Conservation (phyloP, 2,797 vertebrate genomes). For the Leptodactylus fallax region DNA sequence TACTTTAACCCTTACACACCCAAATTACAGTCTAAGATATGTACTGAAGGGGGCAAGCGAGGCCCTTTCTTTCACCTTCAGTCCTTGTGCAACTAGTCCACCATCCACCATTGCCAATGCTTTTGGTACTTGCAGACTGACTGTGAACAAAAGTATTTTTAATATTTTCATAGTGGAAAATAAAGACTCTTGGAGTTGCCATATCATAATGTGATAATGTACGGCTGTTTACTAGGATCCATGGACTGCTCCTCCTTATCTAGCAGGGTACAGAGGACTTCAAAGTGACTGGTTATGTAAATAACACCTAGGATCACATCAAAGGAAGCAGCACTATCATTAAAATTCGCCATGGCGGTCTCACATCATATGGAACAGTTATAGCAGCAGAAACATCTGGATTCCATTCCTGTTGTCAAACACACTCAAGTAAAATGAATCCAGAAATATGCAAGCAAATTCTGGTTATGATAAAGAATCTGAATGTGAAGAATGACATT, state of each 20-base stretch:
- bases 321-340: neutral
- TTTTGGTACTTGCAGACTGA: neutral
- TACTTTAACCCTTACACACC: constrained; percentile 28
- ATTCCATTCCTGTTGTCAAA: constrained; percentile 14
- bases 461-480: constrained; percentile 34
- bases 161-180: neutral
- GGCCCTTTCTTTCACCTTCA: neutral
- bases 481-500: constrained; percentile 4
- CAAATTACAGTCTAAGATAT: neutral
- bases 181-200: neutral
- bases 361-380: constrained; percentile 33
- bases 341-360: neutral
- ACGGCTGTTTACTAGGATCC: neutral
- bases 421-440: neutral
- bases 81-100: neutral
- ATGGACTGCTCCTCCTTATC: neutral
- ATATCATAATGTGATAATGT: neutral
- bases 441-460: constrained; percentile 4
- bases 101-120: neutral
- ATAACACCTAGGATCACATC: constrained; percentile 6
- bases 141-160: neutral
- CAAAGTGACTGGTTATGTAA: neutral
- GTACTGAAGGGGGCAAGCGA: neutral
- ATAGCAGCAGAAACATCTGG: constrained; percentile 5
- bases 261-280: neutral